Evolutionary conservation across 2,113 vertebrate genomes (phyloP), one percentile per base, ranked within the genome.

Genomic region (Alexandromys fortis): DNA sequence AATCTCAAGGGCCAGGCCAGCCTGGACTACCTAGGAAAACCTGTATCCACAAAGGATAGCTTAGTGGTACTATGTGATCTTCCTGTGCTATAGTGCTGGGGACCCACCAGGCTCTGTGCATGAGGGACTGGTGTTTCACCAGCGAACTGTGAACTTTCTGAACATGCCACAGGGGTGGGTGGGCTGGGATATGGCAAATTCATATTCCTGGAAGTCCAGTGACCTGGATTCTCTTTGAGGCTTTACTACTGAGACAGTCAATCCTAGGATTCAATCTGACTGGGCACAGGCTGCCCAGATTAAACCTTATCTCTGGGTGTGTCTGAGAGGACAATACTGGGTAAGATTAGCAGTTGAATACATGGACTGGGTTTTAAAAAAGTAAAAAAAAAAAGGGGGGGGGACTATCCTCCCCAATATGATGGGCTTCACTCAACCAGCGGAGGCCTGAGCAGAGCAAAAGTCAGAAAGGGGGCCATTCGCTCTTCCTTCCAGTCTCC

Each of bases 341-440:
- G 24, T 81, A 95, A 94, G 87, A 90, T 81, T 87, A 92, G 83
- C 52, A 42, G 19, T 61, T 49, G 58, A 81, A 65, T 73, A 38
- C 10, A 12, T 14, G 13, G 42, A 63, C 49, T 38, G 22, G 24
- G 42, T 21, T 78, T 4, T 47, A 47, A 77, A 78, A 16, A 45
- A 33, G 17, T 10, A 68, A 55, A 3, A n/a, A n/a, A 17, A 21
- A 21, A 14, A 61, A 35, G 22, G 4, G 8, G 28, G 58, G 22
- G 4, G 8, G 28, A 47, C 33, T 77, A 38, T 9, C 78, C 22
- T 78, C 38, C n/a, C 49, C 49, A 30, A 2, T 0, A 1, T 33
- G 17, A 24, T 68, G 30, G 61, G 63, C 63, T 75, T 78, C 63
- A 61, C 45, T 24, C 73, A 49, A 47, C 47, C 45, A 0, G 17